Evolutionary conservation across 2,888 invertebrate species (phyloP), one percentile per base, ranked within the genome.

Genomic region (Idaea dimidiata): DNA sequence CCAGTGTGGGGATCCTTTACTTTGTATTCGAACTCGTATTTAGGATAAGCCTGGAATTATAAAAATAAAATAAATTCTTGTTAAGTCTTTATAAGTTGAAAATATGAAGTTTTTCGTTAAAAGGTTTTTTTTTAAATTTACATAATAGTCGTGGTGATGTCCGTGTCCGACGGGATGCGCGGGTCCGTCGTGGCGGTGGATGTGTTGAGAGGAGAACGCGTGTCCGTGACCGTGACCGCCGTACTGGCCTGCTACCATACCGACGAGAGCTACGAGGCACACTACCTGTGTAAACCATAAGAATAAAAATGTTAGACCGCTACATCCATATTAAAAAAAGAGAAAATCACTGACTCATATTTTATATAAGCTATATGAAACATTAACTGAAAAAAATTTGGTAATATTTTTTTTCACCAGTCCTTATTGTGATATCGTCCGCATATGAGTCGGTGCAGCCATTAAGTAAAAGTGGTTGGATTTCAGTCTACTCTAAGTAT

Each of bases 1-100:
- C 77, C 77, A 58, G 84, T 82, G 73, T 83, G 81, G 0, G 74
- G 78, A 69, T 83, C 83, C 58, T 78, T 74, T 58, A 84, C 82
- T 59, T 80, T 79, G 78, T 83, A 82, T 59, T 72, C 77, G 70
- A 78, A 82, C 63, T 78, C 79, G 62, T 78, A 82, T 62, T 81
- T 80, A 18, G 82, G 78, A 60, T 77, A 68, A n/a, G 75, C 71
- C 79, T 77, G 66, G 1, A 63, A 64, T n/a, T 55, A 54, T 17
- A 56, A 43, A 16, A 10, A 43, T 17, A 55, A 32, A 57, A 59
- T 6, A 10, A 5, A 55, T 6, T 31, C 10, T 43, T 7, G 14
- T 2, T 43, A 43, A 43, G 16, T 58, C 16, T 60, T 56, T 56
- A 17, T 17, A 54, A 17, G 43, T 16, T 31, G 33, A 16, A 56